Base-by-base conservation (phyloP, 1,140 invertebrate genomes). In the Ladona fulva region DNA sequence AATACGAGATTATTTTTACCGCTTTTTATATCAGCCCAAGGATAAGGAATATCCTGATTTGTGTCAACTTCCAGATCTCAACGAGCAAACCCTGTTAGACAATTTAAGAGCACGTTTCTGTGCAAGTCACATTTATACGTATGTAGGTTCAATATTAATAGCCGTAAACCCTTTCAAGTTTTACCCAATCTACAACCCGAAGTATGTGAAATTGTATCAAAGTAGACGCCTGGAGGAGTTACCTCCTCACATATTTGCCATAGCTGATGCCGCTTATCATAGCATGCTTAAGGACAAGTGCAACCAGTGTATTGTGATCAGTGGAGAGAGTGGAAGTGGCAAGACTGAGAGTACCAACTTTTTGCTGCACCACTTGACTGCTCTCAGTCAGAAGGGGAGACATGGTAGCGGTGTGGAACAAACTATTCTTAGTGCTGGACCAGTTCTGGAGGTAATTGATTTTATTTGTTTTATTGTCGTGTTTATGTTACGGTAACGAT, bases 181-280 rank as follows among this genome's bases (percentile, higher is more conserved):
- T 84, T 96, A 97, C 86, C 97, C 96, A 7, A 98, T 98, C 81
- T 98, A 98, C 87, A 98, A 98, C 88, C 97, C 96, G 52, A 98
- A 98, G 87, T 98, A 97, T 89, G 96, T 98, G 73, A 95, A 96
- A 83, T 85, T 96, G 24, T 99, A 98, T 86, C 96, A 98, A 85
- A 97, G 96, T 86, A 87, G 93, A 83, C 85, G 94, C 81, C 87
- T 95, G 83, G 90, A 92, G 10, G 96, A 97, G 82, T 89, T 98
- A 80, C 97, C 97, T 11, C 97, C 97, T 16, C 97, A 99, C 83
- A 98, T 99, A 83, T 99, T 98, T 89, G 96, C 97, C 37, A 95
- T 98, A 77, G 96, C 97, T 3, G 97, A 98, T 86, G 92, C 95
- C 29, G 96, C 96, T 73, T 98, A 98, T 86, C 94, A 97, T 84